Evolutionary conservation across 2,113 vertebrate genomes (phyloP).

Genomic region (Gambusia holbrooki): DNA sequence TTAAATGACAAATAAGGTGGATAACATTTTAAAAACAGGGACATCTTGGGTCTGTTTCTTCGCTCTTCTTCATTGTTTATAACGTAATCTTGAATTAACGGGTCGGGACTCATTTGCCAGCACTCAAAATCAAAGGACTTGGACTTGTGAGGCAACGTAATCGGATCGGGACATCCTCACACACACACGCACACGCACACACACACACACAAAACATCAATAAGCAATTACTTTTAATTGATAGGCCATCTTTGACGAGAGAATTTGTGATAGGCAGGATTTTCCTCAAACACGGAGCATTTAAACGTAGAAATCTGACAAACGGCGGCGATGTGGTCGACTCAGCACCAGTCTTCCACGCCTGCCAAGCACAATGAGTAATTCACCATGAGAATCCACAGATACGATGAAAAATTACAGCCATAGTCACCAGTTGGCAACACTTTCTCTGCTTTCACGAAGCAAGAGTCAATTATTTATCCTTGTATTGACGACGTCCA

Average conservation of each 20-base stretch:
- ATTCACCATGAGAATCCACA: slow-evolving; percentile 14
- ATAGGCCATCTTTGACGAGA: background rate
- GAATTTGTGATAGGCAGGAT: slow-evolving; percentile 2
- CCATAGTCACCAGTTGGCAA: slow-evolving; percentile 6
- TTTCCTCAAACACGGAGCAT: slow-evolving; percentile 24
- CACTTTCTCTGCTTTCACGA: slow-evolving; percentile 13
- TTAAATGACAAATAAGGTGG: background rate
- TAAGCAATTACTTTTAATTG: background rate
- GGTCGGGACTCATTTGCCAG: no score
- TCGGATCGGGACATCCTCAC: no score
- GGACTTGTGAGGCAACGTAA: no score
- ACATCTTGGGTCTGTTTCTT: no score
- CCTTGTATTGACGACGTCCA: slow-evolving; percentile 17
- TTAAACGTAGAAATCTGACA: slow-evolving; percentile 46
- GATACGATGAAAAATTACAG: slow-evolving; percentile 4
- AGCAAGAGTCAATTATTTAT: slow-evolving; percentile 19
- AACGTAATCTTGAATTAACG: no score
- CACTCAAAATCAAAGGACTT: no score
- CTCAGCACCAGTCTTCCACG: slow-evolving; percentile 22
- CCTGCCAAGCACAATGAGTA: slow-evolving; percentile 52
- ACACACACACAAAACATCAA: background rate
- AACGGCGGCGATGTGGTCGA: slow-evolving; percentile 28
- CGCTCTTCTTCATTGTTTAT: no score
- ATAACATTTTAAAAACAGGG: no score
- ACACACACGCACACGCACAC: no score